These are phyloP conservation scores for Dexiosoma caninum DNA, from an alignment of 2,888 invertebrate species.

Conservation along the genomic window DNA sequence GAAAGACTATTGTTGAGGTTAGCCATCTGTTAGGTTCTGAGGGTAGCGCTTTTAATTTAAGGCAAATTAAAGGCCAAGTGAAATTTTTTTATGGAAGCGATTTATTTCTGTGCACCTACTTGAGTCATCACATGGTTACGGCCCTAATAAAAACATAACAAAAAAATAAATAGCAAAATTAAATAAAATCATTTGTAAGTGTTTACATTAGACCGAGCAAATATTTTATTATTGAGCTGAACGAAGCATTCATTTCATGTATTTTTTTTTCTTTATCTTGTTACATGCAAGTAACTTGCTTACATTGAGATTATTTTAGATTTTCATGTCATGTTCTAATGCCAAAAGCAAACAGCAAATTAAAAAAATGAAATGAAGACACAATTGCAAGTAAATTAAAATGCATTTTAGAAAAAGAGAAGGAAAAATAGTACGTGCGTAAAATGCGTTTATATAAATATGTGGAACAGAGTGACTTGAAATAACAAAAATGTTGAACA, in stretches of 20 bases:
- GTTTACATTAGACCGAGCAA: neutral
- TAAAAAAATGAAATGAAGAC: neutral
- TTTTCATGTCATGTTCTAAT: conserved; percentile 47
- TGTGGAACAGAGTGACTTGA: neutral
- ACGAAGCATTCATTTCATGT: neutral
- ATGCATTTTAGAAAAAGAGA: neutral
- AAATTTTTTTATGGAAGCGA: too few relatives aligned
- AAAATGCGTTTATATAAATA: neutral
- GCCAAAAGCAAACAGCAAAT: conserved; percentile 36
- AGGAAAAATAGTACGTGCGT: neutral
- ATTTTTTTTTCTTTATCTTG: neutral
- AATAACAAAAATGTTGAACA: neutral
- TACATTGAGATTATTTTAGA: conserved; percentile 31
- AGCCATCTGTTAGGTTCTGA: too few relatives aligned
- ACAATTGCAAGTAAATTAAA: conserved; percentile 18
- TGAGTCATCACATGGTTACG: too few relatives aligned
- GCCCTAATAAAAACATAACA: neutral
- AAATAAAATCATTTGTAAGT: neutral
- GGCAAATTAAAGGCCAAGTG: too few relatives aligned
- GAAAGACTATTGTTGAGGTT: too few relatives aligned
- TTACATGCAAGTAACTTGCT: neutral
- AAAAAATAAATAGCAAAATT: neutral
- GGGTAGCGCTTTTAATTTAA: too few relatives aligned
- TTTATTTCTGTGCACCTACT: too few relatives aligned
- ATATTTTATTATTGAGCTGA: neutral